Percentiles rank a stretch among this genome's conserved stretches.
phyloP scores from a whole-genome alignment of 2,888 invertebrate species.

The Linyphia triangularis region DNA sequence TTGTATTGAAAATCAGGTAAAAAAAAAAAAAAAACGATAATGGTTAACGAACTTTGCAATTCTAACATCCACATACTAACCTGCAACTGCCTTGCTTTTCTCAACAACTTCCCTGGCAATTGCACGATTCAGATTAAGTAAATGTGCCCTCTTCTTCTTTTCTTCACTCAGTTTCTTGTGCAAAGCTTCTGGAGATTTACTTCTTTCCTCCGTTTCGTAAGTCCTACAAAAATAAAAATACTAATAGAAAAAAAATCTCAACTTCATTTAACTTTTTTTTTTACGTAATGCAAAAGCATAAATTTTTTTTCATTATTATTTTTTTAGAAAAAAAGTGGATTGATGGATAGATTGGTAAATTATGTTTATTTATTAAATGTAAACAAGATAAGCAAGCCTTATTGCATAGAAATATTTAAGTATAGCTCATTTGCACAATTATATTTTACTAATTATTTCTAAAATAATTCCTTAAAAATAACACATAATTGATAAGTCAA shows the following conservation, averaged over 20 bases:
- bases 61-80: constrained; percentile 82
- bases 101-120: constrained; percentile 93
- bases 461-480: too few species aligned
- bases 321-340: background rate
- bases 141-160: constrained; percentile 91
- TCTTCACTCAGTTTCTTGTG: constrained; percentile 90
- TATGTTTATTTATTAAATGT: too few species aligned
- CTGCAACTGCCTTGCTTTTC: constrained; percentile 96
- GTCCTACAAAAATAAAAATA: constrained; percentile 9
- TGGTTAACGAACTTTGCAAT: too few species aligned
- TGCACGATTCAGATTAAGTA: constrained; percentile 93
- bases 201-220: constrained; percentile 77
- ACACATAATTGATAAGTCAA: too few species aligned
- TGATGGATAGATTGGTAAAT: too few species aligned
- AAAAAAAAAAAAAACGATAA: too few species aligned
- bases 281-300: background rate
- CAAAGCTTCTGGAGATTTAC: constrained; percentile 80
- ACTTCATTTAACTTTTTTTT: background rate
- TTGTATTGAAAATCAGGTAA: background rate
- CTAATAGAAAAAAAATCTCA: background rate
- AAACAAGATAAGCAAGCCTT: too few species aligned
- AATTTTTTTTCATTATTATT: background rate
- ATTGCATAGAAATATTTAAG: too few species aligned
- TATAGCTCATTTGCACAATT: too few species aligned
- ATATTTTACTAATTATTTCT: too few species aligned